A percentile compares a stretch with the other conserved stretches of the same genome.
Evolutionary conservation across 2,113 vertebrate genomes (phyloP).

Genomic region (Aix galericulata): DNA sequence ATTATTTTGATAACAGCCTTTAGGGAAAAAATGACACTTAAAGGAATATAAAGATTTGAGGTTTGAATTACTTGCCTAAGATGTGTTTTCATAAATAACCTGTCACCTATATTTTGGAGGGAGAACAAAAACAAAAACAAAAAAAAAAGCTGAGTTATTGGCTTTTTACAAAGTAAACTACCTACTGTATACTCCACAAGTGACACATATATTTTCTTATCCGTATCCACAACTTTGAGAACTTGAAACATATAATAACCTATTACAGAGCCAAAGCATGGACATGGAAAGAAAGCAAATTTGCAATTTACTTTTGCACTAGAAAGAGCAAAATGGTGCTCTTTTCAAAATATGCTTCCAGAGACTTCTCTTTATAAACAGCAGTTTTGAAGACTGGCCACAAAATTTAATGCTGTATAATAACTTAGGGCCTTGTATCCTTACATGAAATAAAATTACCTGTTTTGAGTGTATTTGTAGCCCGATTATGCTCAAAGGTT

Average conservation of each 20-base stretch:
- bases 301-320: neutral
- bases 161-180: constrained; percentile 59
- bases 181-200: constrained; percentile 18
- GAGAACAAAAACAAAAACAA: neutral
- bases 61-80: constrained; percentile 57
- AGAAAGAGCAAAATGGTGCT: neutral
- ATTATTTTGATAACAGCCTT: constrained; percentile 78
- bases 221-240: constrained; percentile 9
- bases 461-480: neutral
- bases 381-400: neutral
- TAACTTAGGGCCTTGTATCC: neutral
- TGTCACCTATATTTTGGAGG: constrained; percentile 63
- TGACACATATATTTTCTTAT: constrained; percentile 34
- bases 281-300: constrained; percentile 36
- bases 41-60: constrained; percentile 63
- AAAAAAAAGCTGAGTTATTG: constrained; percentile 35
- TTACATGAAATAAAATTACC: neutral
- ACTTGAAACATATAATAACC: constrained; percentile 15
- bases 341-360: neutral
- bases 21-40: constrained; percentile 70
- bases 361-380: neutral
- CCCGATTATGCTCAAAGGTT: neutral
- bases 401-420: neutral
- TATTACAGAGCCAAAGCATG: neutral
- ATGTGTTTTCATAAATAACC: constrained; percentile 72